Base-by-base conservation (phyloP, 2,113 vertebrate genomes). In the Colossoma macropomum region DNA sequence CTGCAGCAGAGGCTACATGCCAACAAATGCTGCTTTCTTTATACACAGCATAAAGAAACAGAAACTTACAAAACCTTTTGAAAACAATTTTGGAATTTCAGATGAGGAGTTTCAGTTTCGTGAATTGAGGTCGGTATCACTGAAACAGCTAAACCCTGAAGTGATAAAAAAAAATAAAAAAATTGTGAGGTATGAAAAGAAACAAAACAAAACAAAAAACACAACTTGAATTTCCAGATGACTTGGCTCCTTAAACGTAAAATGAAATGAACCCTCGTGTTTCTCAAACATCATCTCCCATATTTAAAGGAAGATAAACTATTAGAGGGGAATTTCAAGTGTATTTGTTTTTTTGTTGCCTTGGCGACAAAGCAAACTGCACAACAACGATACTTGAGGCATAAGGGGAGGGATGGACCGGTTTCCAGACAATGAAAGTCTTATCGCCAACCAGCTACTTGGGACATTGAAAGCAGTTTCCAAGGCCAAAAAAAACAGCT, bases 331-430 rank as follows among this genome's bases (percentile, higher is more conserved):
- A 79, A 21, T 62, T 74, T 52, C 23, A 28, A 75, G 73, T 86
- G 86, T 82, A 72, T 88, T 59, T 88, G 89, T 85, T 89, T 52
- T 52, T 1, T 68, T 0, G 87, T 92, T 30, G 70, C 90, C 19
- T 87, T 87, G 85, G 92, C 77, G 68, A 92, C 85, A 0, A 72
- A 83, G 86, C 86, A 91, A 88, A 77, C 1, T 1, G 32, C 11
- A 86, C 81, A 88, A 86, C 88, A 87, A 75, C 72, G 80, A 82
- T 77, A 62, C 68, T 19, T 7, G 25, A 75, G 84, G 72, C 80
- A 72, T 41, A 56, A 17, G 15, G 75, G 75, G 75, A 77, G 79
- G 84, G 77, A 62, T 63, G 50, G 72, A 89, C 32, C 66, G 72
- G 86, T 80, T 80, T 75, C 52, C 74, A 77, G 52, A 77, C 82